phyloP scores from a whole-genome alignment of 2,888 invertebrate genomes.

The Cantharis nigra region DNA sequence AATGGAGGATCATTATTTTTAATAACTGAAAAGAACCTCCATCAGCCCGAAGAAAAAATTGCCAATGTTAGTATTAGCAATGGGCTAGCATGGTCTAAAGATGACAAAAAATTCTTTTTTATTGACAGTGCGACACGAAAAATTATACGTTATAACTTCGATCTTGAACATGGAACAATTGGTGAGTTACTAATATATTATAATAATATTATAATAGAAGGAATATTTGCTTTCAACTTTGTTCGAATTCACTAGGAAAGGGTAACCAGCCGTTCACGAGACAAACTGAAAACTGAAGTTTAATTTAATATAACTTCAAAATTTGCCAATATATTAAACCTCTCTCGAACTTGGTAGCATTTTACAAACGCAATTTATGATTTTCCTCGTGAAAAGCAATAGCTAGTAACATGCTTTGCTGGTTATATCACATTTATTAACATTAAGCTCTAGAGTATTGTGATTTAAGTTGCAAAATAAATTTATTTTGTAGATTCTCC shows the following conservation, averaged over 20 bases:
- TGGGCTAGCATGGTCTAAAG: slow-evolving; percentile 73
- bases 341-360: not conserved
- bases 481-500: slow-evolving; percentile 39
- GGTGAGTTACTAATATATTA: slow-evolving; percentile 13
- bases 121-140: slow-evolving; percentile 70
- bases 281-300: not conserved
- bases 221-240: no score
- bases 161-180: slow-evolving; percentile 59
- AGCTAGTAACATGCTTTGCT: not conserved
- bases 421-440: not conserved
- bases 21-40: slow-evolving; percentile 30
- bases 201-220: not conserved
- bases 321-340: not conserved
- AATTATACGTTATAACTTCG: slow-evolving; percentile 70
- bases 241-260: no score
- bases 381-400: not conserved
- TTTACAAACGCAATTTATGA: not conserved
- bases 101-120: slow-evolving; percentile 72
- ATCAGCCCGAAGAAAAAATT: slow-evolving; percentile 28
- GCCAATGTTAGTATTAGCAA: slow-evolving; percentile 67
- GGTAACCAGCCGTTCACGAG: not conserved
- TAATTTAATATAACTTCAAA: not conserved
- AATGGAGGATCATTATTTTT: slow-evolving; percentile 36
- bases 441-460: not conserved
- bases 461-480: not conserved